Conservation (phyloP, 2,888 invertebrate species). For the Hesperia comma region DNA sequence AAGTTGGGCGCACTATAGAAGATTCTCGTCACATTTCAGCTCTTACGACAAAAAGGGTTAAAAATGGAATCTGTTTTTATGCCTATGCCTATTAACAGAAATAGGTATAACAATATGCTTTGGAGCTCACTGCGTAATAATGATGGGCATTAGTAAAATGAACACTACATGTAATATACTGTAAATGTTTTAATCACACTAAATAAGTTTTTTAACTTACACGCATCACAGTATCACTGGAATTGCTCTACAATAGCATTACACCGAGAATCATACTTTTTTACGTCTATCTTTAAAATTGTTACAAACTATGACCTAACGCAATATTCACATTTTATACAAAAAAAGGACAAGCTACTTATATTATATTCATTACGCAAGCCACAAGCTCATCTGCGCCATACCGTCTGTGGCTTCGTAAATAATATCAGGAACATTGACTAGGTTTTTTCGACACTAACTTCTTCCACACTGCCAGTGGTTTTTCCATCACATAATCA, state of each 20-base stretch:
- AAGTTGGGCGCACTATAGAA: no score
- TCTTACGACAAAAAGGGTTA: no score
- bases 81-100: no score
- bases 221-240: constrained; percentile 29
- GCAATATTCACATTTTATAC: not conserved
- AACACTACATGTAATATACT: no score
- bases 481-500: constrained; percentile 61
- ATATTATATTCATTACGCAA: not conserved
- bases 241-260: not conserved
- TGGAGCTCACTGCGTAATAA: no score
- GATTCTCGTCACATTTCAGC: no score
- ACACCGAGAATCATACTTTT: constrained; percentile 6
- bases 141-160: no score
- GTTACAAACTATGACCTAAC: not conserved
- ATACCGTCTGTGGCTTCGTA: constrained; percentile 7
- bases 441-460: constrained; percentile 49
- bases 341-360: not conserved
- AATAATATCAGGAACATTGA: constrained; percentile 23
- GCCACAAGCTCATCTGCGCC: not conserved
- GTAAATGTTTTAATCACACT: no score
- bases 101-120: no score
- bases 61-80: no score
- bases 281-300: not conserved
- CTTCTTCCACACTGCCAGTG: constrained; percentile 60
- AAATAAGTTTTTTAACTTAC: not conserved